Base-by-base conservation (phyloP, 2,888 invertebrate genomes). In the Ecliptopera silaceata region DNA sequence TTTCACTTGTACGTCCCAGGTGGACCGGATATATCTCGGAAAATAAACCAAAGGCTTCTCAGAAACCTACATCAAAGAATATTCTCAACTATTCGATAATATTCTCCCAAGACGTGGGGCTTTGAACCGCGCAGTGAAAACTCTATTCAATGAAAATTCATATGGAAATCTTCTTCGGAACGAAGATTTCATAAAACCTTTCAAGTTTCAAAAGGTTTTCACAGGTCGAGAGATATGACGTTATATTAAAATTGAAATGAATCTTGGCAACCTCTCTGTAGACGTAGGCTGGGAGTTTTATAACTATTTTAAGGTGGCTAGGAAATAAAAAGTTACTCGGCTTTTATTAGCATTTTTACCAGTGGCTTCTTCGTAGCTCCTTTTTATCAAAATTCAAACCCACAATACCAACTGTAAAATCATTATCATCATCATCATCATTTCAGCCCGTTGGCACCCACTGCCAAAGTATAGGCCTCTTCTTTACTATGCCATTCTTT, bases 91-190 rank as follows among this genome's bases (percentile, higher is more conserved):
- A 49, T 47, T 34, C 34, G 12, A 41, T 45, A 50, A 50, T 50
- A 56, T 56, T 41, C 11, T 15, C 11, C 18, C 20, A 22, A 29
- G 43, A 11, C 4, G 12, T 12, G n/a, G 29, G 46, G 34, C 39
- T 46, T 46, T 22, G 46, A 53, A 44, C 39, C 42, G 45, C 1
- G 34, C 36, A 43, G 50, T 50, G 45, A 38, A 50, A 45, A 36
- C 13, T 41, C 50, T 34, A 54, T 42, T 36, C 36, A 51, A 41
- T 45, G 45, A 41, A 56, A 45, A 56, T 51, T 56, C 51, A 51
- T 56, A 56, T 51, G 51, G 51, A 51, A 56, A 56, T 47, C 26
- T 45, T 46, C 50, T 56, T 44, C 39, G 31, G 39, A 8, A 5
- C 17, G 31, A 15, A 44, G 29, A 31, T 48, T 48, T 39, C 11